A percentile compares a stretch with the other conserved stretches of the same genome.
These are phyloP conservation scores for Heliconius congener DNA, from an alignment of 1,140 invertebrate species.

Conservation along the genomic window DNA sequence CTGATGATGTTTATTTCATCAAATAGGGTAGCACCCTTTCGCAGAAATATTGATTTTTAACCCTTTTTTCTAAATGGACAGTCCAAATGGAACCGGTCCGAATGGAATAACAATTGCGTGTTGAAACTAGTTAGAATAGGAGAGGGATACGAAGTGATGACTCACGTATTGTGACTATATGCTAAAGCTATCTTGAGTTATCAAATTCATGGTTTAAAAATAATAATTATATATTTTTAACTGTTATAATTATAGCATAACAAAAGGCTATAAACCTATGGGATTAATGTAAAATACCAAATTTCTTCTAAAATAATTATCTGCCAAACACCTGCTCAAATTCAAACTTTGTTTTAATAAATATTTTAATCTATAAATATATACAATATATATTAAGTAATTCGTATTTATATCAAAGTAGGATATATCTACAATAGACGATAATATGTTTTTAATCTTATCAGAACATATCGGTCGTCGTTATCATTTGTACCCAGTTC, in stretches of 20 bases:
- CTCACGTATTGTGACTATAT: not conserved
- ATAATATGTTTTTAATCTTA: conserved; percentile 11
- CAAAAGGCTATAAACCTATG: too few species aligned
- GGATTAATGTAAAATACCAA: not conserved
- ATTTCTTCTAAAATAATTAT: not conserved
- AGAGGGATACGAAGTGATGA: not conserved
- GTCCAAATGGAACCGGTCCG: conserved; percentile 18
- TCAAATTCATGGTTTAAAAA: not conserved
- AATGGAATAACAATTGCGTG: conserved; percentile 29
- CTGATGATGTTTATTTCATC: conserved; percentile 5
- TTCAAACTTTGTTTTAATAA: not conserved
- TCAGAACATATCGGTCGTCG: not conserved
- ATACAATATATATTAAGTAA: not conserved
- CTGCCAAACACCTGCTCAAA: too few species aligned
- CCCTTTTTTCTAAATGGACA: conserved; percentile 41
- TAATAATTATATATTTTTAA: too few species aligned
- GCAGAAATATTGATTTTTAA: conserved; percentile 48
- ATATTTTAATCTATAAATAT: not conserved
- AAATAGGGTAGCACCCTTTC: conserved; percentile 31
- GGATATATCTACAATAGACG: not conserved
- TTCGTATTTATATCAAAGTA: not conserved
- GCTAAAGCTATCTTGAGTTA: not conserved
- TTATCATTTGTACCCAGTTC: not conserved
- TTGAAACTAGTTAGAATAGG: conserved; percentile 23
- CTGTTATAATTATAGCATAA: too few species aligned